Evolutionary conservation across 2,888 invertebrate genomes (phyloP).

Genomic region (Dasysyrphus tricinctus): DNA sequence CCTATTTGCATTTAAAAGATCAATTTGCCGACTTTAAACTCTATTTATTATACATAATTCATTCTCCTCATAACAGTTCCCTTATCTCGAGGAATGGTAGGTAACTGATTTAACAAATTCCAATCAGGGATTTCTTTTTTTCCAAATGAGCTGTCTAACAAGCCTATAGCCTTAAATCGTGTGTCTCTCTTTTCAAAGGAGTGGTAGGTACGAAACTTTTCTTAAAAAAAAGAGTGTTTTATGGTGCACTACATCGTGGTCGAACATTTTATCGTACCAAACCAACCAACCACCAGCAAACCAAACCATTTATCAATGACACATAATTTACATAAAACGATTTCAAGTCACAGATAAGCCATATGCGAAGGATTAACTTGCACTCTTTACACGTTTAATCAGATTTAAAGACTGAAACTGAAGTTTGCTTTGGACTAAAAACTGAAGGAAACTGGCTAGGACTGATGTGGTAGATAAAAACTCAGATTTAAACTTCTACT

Average conservation of each 20-base stretch:
- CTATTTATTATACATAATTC: neutral
- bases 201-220: slow-evolving; percentile 34
- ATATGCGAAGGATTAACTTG: slow-evolving; percentile 50
- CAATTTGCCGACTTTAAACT: neutral
- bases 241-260: slow-evolving; percentile 6
- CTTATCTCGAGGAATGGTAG: neutral
- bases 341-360: slow-evolving; percentile 59
- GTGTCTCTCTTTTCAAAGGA: slow-evolving; percentile 21
- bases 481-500: neutral
- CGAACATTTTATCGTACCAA: slow-evolving; percentile 14
- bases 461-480: neutral
- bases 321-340: slow-evolving; percentile 72
- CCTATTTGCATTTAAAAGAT: neutral
- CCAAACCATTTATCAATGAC: slow-evolving; percentile 69
- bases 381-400: slow-evolving; percentile 48
- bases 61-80: neutral
- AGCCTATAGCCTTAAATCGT: neutral
- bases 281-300: neutral
- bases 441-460: slow-evolving; percentile 19
- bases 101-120: neutral
- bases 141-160: slow-evolving; percentile 16
- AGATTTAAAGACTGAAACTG: slow-evolving; percentile 19
- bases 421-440: neutral
- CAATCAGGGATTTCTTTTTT: slow-evolving; percentile 35
- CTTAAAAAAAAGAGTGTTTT: slow-evolving; percentile 23